Evolutionary conservation across 2,888 invertebrate species (phyloP), one percentile per base, ranked within the genome.

Genomic region (Calliopum simillimum): DNA sequence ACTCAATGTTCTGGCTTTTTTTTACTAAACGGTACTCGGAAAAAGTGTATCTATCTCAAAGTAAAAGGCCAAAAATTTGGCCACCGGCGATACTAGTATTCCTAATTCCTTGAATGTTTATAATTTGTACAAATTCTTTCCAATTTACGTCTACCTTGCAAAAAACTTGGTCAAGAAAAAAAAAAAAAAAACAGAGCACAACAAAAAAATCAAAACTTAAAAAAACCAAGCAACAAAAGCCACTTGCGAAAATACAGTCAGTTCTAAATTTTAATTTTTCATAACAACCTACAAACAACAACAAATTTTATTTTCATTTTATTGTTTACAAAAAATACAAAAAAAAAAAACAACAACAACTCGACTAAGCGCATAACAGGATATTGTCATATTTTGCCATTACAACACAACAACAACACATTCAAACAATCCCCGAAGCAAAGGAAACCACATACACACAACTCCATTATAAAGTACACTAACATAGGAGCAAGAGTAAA

Each of bases 181-280:
- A 13, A 14, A 53, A 53, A 49, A 49, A 49, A 5, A 16, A 19
- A 19, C 49, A 49, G 16, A 23, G 53, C 53, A 19, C 21, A 21
- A 53, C 53, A 21, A 13, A 4, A 21, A 23, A 23, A 19, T 53
- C 12, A 23, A 53, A 23, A 23, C 53, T 53, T 4, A 23, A 53
- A 14, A 5, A 21, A 53, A 13, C 14, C 16, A 21, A 53, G 23
- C 53, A 49, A 4, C 33, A 8, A 33, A 33, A 33, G 33, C 58
- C 63, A 71, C 72, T 76, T 8, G 8, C 33, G 8, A 33, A 33
- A 33, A 33, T 33, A 33, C 33, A 33, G 33, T 33, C 33, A 33
- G 8, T 33, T 33, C 8, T 8, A 8, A 1, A 4, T 8, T 6
- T 33, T 33, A 1, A 4, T 6, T 33, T 33, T 33, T 72, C 71